Percentiles rank a stretch among this genome's conserved stretches.
Conservation (phyloP, 64 coral and sea anemone species). For the Pachyseris speciosa region DNA sequence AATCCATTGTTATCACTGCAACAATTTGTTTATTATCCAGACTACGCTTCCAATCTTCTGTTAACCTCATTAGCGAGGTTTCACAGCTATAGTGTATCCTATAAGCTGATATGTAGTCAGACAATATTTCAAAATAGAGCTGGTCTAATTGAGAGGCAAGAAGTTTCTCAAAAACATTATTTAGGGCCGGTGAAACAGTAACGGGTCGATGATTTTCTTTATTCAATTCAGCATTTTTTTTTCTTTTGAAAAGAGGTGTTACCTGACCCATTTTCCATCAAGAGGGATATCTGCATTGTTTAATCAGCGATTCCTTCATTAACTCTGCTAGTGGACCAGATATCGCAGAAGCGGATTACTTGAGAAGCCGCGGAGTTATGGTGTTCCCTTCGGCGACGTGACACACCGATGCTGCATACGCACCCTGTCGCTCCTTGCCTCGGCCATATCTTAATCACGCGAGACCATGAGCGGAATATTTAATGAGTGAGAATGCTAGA, state of each 20-base stretch:
- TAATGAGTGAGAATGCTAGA: too few relatives aligned
- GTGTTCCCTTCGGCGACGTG: too few relatives aligned
- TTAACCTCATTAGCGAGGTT: background rate
- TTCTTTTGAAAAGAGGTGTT: background rate
- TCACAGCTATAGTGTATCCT: background rate
- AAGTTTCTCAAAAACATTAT: background rate
- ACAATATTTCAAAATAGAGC: background rate
- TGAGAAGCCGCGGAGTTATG: too few relatives aligned
- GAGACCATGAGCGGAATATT: too few relatives aligned
- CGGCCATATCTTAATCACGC: too few relatives aligned
- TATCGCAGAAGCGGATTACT: too few relatives aligned
- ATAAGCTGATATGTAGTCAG: background rate
- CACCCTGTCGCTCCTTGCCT: too few relatives aligned
- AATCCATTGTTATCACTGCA: background rate
- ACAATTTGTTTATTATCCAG: background rate
- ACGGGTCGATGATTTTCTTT: background rate
- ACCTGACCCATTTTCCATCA: background rate
- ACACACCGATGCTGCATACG: too few relatives aligned
- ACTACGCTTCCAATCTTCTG: background rate
- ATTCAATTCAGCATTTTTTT: background rate
- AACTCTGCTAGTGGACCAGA: too few relatives aligned
- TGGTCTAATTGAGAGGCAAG: background rate
- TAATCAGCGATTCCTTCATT: too few relatives aligned
- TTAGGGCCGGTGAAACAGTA: background rate
- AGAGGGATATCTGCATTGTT: background rate